Base-by-base conservation (phyloP, 2,113 vertebrate genomes). In the Entomyzon cyanotis region DNA sequence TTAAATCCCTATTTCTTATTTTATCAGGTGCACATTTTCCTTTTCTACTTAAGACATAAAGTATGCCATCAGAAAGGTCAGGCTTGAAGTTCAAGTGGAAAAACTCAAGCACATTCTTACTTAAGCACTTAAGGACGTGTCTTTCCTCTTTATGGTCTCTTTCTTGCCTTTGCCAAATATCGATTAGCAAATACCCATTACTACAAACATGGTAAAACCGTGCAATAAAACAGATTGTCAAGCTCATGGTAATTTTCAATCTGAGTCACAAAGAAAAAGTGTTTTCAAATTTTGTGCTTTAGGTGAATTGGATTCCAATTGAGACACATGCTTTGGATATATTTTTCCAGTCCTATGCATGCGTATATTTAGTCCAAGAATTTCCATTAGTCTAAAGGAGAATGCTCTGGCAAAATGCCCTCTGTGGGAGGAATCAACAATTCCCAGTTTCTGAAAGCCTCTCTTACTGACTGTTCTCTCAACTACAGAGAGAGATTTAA, bases 381-480 rank as follows among this genome's bases (percentile, higher is more conserved):
- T 96, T 95, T 97, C 93, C 94, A 81, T 77, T 55, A 86, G 83
- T 94, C 86, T 93, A 63, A 71, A 89, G 91, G 56, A 94, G 60
- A 96, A 90, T 91, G 89, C 86, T 90, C 68, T 93, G 93, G 94
- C 91, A 97, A 93, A 92, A 92, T 89, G 80, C 84, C 86, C 47
- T 87, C 27, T 1, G 27, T 87, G 55, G 69, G 80, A 94, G 68
- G 84, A 94, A 92, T 71, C 80, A 77, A 74, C 83, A 94, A 60
- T 81, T 92, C 76, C 21, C 19, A 9, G 35, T 75, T 90, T 63
- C 91, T 70, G 47, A 88, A 88, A 89, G 68, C 42, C 60, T 74
- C 79, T 74, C 9, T 67, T 78, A 50, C 73, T 62, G 50, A 50
- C 75, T 86, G 46, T 35, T 88, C 46, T 93, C 47, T 63, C 58